Evolutionary conservation across 1,140 invertebrate species (phyloP), one percentile per base, ranked within the genome.

Genomic region (Drosophila seguyi): DNA sequence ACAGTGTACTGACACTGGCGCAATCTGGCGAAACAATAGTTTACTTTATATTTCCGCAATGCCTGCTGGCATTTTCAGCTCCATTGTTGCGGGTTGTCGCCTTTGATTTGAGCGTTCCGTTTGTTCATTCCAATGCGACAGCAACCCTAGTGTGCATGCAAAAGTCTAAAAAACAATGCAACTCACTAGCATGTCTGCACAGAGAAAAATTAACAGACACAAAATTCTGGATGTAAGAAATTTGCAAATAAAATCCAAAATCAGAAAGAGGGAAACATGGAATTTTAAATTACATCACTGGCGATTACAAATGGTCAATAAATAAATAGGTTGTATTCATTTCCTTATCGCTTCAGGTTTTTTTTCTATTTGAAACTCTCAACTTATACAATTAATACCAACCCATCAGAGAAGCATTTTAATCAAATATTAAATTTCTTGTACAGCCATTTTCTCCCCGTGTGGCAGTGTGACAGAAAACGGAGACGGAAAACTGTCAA

Each of bases 21-120:
- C 68, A 72, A 72, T 57, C 20, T 44, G 36, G 22, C 14, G n/a
- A 41, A 58, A 72, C 69, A 72, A 72, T 72, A 59, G 69, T 60
- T 76, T 53, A 59, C 47, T 68, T 77, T 67, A 77, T 77, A 60
- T 77, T 55, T 60, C 63, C 74, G 47, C 22, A 36, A 60, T 55
- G 74, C 75, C 62, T 68, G 53, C 55, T 41, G 73, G 47, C 61
- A 67, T 68, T 76, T 60, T 38, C 25, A 59, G 39, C 48, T 42
- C 53, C 48, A 75, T 75, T 75, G 72, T 75, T 66, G 27, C 13
- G 53, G 53, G 27, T 59, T 72, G 69, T 72, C 69, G 52, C 69
- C 69, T 72, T 72, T 72, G 69, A 72, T 72, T 72, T 72, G 69
- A 72, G 44, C 67, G 69, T 59, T 75, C 48, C 55, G 74, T 76